Base-by-base conservation (phyloP, 2,888 invertebrate species). In the Apamea sordens region DNA sequence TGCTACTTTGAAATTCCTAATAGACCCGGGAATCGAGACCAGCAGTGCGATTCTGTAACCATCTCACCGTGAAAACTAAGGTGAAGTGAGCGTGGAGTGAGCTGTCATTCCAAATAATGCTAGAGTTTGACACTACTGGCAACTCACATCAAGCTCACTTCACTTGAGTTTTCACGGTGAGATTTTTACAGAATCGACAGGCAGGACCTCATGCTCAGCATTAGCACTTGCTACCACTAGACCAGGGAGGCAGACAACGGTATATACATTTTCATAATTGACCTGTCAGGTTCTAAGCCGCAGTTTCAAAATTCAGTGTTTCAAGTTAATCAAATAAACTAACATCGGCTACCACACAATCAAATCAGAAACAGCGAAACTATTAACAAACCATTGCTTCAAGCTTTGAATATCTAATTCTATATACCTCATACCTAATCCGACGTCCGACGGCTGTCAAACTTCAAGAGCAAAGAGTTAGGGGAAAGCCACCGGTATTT, bases 401-500 rank as follows among this genome's bases (percentile, higher is more conserved):
- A 81, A 82, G 76, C 80, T 70, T 47, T 18, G 76, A 82, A 73
- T 70, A 67, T 83, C 85, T 83, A 89, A 85, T 85, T 84, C 79
- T 69, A 65, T 84, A 84, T 79, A 74, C 83, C 74, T 83, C 64
- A 79, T 85, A 85, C 85, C 79, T 87, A 88, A 89, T 89, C 88
- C 78, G 82, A 79, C 82, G 77, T 88, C 80, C 72, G 65, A 89
- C 68, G 80, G 76, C 86, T 87, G 89, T 90, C 91, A 89, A 91
- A 91, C 86, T 91, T 89, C 73, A 70, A 82, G 85, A 81, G 74
- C 74, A 64, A 75, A 64, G 74, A 63, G 80, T 74, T 70, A 78
- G 8, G 13, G 61, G 64, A 89, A 87, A 77, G 82, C 61, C 64
- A 72, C 24, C 61, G 28, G 75, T 89, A 56, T 77, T 7, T 8